phyloP scores from a whole-genome alignment of 2,888 invertebrate genomes.

The Drosophila mayaguana region DNA sequence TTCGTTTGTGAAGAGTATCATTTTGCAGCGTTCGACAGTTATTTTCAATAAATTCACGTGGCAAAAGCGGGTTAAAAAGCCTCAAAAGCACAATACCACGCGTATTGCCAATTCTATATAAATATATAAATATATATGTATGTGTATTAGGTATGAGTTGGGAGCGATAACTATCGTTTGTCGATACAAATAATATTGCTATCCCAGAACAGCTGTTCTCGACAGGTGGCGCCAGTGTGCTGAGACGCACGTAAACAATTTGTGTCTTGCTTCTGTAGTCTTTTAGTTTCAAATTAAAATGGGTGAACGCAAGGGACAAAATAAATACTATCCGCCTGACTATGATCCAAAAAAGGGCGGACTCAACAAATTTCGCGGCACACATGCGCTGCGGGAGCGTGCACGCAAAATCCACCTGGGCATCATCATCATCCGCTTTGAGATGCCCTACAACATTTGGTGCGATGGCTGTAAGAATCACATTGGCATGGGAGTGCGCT shows the following conservation, averaged over 20 bases:
- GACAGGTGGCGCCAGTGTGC: slow-evolving; percentile 28
- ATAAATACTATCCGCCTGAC: slow-evolving; percentile 99
- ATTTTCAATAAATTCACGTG: slow-evolving; percentile 73
- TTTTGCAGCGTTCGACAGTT: slow-evolving; percentile 70
- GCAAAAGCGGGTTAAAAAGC: slow-evolving; percentile 59
- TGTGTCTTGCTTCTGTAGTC: not conserved
- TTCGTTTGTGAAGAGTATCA: slow-evolving; percentile 91
- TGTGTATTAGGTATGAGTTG: slow-evolving; percentile 14
- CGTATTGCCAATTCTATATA: slow-evolving; percentile 34
- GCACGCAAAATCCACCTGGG: slow-evolving; percentile 98
- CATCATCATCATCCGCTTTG: slow-evolving; percentile 93
- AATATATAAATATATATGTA: slow-evolving; percentile 7
- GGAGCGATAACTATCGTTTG: slow-evolving; percentile 13
- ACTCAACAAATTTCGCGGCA: slow-evolving; percentile 96
- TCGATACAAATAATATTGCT: slow-evolving; percentile 1
- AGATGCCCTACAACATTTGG: slow-evolving; percentile 99
- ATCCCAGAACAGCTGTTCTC: slow-evolving; percentile 35
- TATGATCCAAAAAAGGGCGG: slow-evolving; percentile 98
- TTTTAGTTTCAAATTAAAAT: slow-evolving; percentile 84
- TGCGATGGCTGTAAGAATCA: slow-evolving; percentile 99
- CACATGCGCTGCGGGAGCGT: slow-evolving; percentile 97
- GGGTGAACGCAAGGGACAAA: slow-evolving; percentile 99
- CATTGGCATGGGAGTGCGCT: slow-evolving; percentile 99
- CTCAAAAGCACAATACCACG: slow-evolving; percentile 41
- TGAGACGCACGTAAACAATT: slow-evolving; percentile 20